Evolutionary conservation across 2,888 invertebrate species (phyloP).

Genomic region (Xanthorhoe spadicearia): DNA sequence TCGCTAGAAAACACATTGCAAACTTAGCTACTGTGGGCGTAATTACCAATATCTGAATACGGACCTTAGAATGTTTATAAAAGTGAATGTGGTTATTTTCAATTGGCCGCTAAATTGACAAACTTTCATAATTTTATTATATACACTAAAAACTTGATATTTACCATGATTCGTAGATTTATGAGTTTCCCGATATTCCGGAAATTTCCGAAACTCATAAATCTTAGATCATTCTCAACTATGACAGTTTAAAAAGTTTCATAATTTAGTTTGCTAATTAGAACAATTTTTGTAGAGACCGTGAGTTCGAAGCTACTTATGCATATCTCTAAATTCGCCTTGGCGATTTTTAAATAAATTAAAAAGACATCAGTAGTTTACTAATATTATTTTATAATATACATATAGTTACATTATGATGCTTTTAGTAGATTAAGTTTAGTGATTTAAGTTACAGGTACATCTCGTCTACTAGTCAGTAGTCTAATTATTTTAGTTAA

Average conservation of each 20-base stretch:
- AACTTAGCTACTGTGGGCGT: no score
- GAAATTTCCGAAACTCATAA: no score
- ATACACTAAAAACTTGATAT: no score
- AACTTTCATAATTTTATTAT: neutral
- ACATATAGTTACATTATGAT: conserved; percentile 22
- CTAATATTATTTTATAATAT: conserved; percentile 14
- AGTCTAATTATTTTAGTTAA: conserved; percentile 61
- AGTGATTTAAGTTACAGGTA: conserved; percentile 58
- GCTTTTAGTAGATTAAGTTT: conserved; percentile 33
- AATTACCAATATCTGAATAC: no score
- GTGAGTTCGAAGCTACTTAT: conserved; percentile 7
- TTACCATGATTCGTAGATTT: no score
- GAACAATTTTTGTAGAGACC: conserved; percentile 1
- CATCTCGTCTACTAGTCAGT: conserved; percentile 75
- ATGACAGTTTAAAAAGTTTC: no score
- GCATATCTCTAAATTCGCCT: conserved; percentile 21
- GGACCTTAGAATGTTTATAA: no score
- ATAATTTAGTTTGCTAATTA: neutral
- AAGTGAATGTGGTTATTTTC: neutral
- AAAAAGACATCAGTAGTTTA: conserved; percentile 26
- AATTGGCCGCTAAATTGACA: neutral
- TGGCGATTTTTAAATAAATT: conserved; percentile 11
- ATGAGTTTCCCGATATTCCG: no score
- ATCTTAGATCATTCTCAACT: no score
- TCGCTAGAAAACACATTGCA: no score